These are phyloP conservation scores for Drosophila sucinea DNA, from an alignment of 1,140 invertebrate species.

Conservation along the genomic window DNA sequence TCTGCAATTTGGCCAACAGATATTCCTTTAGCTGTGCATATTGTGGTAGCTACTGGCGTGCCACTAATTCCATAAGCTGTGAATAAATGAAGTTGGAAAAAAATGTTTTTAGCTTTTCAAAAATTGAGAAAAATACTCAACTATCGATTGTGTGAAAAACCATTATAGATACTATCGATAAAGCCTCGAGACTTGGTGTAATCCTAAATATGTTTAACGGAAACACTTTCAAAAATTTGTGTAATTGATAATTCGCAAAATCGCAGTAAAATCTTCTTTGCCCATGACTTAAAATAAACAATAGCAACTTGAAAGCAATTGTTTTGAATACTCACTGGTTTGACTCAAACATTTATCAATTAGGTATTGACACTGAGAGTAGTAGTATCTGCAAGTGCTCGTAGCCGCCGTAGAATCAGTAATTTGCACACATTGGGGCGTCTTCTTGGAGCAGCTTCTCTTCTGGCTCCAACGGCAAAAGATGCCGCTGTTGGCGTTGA, in stretches of 20 bases:
- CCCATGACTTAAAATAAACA: too few species aligned
- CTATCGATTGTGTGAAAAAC: too few species aligned
- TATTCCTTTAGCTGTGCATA: background rate
- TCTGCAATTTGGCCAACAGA: background rate
- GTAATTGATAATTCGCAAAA: too few species aligned
- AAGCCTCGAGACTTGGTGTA: too few species aligned
- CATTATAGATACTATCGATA: too few species aligned
- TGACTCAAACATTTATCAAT: constrained; percentile 40
- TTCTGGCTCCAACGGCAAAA: constrained; percentile 51
- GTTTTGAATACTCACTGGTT: constrained; percentile 29
- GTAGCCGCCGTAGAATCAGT: background rate
- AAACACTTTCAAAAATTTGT: too few species aligned
- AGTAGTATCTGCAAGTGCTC: constrained; percentile 43
- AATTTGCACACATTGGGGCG: constrained; percentile 20
- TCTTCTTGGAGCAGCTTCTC: constrained; percentile 37
- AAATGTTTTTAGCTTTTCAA: background rate
- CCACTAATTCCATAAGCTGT: background rate
- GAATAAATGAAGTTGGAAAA: background rate
- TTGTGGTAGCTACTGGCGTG: background rate
- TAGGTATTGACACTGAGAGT: constrained; percentile 43
- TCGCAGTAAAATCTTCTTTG: too few species aligned
- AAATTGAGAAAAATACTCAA: too few species aligned
- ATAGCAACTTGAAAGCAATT: too few species aligned
- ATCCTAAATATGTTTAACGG: too few species aligned
- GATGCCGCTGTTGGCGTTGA: constrained; percentile 32